Evolutionary conservation across 1,140 invertebrate species (phyloP).

Genomic region (Drosophila quadrilineata): DNA sequence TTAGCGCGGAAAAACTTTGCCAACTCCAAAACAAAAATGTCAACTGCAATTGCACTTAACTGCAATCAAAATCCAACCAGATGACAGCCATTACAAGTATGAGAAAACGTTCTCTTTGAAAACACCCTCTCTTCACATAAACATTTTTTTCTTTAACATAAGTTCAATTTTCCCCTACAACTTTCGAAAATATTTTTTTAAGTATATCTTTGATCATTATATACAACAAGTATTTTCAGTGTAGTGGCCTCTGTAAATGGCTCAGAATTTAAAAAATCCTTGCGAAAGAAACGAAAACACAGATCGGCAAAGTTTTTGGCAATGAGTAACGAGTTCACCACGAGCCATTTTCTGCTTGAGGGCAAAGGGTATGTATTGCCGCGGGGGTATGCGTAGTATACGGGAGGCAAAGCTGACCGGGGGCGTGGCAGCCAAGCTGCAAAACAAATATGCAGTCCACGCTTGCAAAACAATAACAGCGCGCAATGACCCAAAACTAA

Average conservation of each 20-base stretch:
- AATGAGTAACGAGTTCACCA: conserved; percentile 44
- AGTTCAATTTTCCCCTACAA: no score
- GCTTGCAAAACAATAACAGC: conserved; percentile 70
- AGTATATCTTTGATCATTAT: no score
- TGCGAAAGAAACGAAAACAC: no score
- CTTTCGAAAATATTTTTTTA: no score
- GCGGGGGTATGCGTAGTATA: conserved; percentile 1
- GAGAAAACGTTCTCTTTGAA: no score
- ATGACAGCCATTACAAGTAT: conserved; percentile 54
- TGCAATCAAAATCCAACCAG: conserved; percentile 22
- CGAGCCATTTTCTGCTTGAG: conserved; percentile 4
- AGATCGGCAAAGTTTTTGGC: conserved; percentile 37
- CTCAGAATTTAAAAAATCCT: no score
- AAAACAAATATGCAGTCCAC: conserved; percentile 65
- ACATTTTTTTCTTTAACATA: no score
- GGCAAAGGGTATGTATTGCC: conserved; percentile 3
- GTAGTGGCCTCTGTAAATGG: no score
- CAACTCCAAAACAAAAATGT: conserved; percentile 8
- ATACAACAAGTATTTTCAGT: no score
- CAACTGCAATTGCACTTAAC: conserved; percentile 31
- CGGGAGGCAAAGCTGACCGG: background rate
- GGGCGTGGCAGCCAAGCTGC: conserved; percentile 26
- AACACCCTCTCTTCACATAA: no score
- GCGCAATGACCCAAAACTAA: conserved; percentile 78
- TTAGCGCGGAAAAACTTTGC: conserved; percentile 18